These are phyloP conservation scores for Axis porcinus DNA, from an alignment of 2,113 vertebrate genomes.

Conservation along the genomic window DNA sequence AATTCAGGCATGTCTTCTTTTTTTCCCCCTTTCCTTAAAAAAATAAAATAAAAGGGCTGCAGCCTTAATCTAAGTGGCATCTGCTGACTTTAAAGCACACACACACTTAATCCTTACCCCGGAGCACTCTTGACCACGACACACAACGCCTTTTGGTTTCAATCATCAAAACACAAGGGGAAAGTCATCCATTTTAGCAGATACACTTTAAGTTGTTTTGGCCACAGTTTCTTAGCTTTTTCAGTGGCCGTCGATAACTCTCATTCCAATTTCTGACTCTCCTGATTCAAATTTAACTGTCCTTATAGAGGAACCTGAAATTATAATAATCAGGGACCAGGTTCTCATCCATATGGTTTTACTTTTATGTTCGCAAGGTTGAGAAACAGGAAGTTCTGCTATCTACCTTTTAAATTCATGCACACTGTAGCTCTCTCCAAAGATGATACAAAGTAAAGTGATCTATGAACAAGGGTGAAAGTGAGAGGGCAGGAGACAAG, in stretches of 20 bases:
- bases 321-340: not conserved
- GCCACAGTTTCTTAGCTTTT: not conserved
- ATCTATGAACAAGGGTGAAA: not conserved
- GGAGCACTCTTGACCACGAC: not conserved
- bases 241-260: not conserved
- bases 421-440: not conserved
- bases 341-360: not conserved
- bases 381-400: not conserved
- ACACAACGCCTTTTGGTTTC: conserved; percentile 10
- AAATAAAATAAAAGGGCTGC: not conserved
- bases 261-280: not conserved
- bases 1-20: conserved; percentile 22
- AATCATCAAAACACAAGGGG: not conserved
- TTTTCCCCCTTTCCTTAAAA: not conserved
- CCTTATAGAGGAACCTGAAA: not conserved
- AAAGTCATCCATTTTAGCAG: not conserved
- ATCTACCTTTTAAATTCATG: not conserved
- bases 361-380: not conserved
- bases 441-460: not conserved
- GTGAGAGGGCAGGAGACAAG: not conserved
- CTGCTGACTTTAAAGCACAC: conserved; percentile 28
- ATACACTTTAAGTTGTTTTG: not conserved
- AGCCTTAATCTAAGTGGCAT: conserved; percentile 42
- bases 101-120: not conserved
- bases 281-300: not conserved